phyloP scores from a whole-genome alignment of 92 coral and sea anemone genomes.

The Bergia sp. region DNA sequence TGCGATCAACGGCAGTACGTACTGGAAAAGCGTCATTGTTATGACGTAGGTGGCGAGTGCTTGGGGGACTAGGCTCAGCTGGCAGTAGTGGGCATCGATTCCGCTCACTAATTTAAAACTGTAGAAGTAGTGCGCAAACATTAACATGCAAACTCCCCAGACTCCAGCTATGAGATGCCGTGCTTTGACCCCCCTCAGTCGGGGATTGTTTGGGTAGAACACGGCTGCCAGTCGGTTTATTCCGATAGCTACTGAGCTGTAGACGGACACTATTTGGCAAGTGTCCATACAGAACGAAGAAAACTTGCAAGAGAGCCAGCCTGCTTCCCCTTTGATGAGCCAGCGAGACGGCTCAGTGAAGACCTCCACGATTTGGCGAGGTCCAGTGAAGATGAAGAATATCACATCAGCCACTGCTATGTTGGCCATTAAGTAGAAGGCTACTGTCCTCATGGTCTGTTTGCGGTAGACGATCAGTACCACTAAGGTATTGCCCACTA shows the following conservation, averaged over 20 bases:
- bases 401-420: slow-evolving; percentile 28
- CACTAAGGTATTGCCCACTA: slow-evolving; percentile 20
- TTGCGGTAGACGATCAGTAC: slow-evolving; percentile 22
- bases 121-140: slow-evolving; percentile 31
- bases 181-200: neutral
- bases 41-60: slow-evolving; percentile 31
- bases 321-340: neutral
- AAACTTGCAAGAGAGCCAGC: neutral
- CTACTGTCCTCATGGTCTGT: neutral
- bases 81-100: neutral
- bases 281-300: slow-evolving; percentile 26
- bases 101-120: neutral
- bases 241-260: slow-evolving; percentile 21
- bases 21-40: slow-evolving; percentile 8
- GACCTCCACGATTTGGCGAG: slow-evolving; percentile 28
- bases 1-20: slow-evolving; percentile 13
- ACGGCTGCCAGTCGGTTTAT: slow-evolving; percentile 10
- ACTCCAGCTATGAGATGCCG: neutral
- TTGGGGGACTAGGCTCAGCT: neutral
- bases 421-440: slow-evolving; percentile 25
- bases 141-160: slow-evolving; percentile 11
- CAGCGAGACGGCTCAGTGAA: slow-evolving; percentile 35
- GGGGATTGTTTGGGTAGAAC: neutral
- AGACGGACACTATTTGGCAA: slow-evolving; percentile 21
- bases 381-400: slow-evolving; percentile 15